phyloP scores from a whole-genome alignment of 2,888 invertebrate genomes.

The Drosophila multiciliata region DNA sequence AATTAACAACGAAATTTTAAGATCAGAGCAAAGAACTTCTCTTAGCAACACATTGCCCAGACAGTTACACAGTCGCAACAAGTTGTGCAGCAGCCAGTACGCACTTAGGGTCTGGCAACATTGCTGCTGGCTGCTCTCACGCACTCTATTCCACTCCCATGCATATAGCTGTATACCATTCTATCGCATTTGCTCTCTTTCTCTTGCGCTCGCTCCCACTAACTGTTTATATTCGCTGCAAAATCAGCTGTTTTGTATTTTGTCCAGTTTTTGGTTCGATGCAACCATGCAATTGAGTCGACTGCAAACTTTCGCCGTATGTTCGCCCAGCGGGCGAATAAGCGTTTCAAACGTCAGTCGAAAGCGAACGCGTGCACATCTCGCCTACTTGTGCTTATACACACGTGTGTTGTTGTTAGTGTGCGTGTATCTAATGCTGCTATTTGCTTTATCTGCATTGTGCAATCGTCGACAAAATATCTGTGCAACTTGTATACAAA shows the following conservation, averaged over 20 bases:
- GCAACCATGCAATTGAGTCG: slow-evolving; percentile 17
- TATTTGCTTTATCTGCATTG: neutral
- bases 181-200: neutral
- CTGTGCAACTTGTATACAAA: neutral
- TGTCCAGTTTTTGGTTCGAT: slow-evolving; percentile 22
- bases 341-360: slow-evolving; percentile 1
- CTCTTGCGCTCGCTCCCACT: neutral
- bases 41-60: neutral
- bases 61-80: neutral
- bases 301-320: slow-evolving; percentile 23
- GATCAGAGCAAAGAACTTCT: neutral
- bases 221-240: slow-evolving; percentile 12
- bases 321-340: slow-evolving; percentile 2
- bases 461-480: neutral
- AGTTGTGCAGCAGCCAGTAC: neutral
- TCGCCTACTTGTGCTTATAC: neutral
- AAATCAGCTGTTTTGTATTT: slow-evolving; percentile 28
- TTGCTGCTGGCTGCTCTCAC: neutral
- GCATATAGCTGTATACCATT: neutral
- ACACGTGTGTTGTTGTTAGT: neutral
- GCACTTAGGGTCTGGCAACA: slow-evolving; percentile 1
- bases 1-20: neutral
- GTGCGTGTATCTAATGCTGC: neutral
- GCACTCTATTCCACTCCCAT: neutral
- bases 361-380: slow-evolving; percentile 13